Conservation (phyloP, 2,113 vertebrate species). For the Sakesphorus luctuosus region DNA sequence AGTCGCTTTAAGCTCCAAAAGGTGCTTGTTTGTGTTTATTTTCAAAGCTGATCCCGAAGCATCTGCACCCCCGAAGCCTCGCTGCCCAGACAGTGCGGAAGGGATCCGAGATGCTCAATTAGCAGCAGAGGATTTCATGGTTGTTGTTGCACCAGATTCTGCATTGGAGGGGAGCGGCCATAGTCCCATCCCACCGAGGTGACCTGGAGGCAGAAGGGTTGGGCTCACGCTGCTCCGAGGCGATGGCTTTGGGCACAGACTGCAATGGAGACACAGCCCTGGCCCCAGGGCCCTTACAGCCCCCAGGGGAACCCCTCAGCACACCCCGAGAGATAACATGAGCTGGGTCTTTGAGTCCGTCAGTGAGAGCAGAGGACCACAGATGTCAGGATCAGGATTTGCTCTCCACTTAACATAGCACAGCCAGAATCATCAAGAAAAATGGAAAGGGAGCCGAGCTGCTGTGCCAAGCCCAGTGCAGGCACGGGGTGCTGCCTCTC, state of each 20-base stretch:
- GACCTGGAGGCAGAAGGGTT: background rate
- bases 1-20: slow-evolving; percentile 24
- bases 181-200: background rate
- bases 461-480: background rate
- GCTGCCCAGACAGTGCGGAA: background rate
- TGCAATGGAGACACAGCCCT: background rate
- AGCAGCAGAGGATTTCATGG: background rate
- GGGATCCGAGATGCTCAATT: background rate
- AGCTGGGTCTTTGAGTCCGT: background rate
- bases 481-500: background rate
- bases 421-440: background rate
- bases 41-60: background rate
- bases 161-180: background rate
- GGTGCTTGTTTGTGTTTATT: slow-evolving; percentile 8
- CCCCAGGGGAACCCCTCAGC: background rate
- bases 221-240: background rate
- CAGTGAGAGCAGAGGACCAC: background rate
- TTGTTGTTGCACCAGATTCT: background rate
- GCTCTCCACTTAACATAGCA: background rate
- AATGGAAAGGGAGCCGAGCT: background rate
- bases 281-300: background rate
- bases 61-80: background rate
- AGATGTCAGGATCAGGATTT: background rate
- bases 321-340: background rate
- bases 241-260: background rate